Conservation (phyloP, 2,797 vertebrate genomes). For the Eremophila alpestris region DNA sequence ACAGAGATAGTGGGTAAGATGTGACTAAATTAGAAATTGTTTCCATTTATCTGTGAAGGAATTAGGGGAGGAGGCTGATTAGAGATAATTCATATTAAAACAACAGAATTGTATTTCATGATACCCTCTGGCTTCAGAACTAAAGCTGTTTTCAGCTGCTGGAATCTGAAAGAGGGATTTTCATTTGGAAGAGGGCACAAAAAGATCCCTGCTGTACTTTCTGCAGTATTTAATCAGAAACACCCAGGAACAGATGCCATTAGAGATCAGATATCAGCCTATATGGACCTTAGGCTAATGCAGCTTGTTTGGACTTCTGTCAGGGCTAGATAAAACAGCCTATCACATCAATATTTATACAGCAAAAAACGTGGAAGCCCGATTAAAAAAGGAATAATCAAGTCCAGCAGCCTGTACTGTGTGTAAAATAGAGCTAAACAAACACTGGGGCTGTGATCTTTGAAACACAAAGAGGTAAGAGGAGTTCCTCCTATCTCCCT, state of each 20-base stretch:
- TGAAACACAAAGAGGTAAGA: constrained; percentile 68
- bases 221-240: constrained; percentile 26
- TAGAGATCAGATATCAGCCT: constrained; percentile 25
- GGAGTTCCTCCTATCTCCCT: constrained; percentile 67
- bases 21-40: neutral
- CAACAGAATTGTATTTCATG: neutral
- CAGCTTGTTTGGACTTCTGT: constrained; percentile 38
- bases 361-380: constrained; percentile 35
- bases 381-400: constrained; percentile 57
- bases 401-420: constrained; percentile 28
- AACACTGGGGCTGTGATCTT: constrained; percentile 66
- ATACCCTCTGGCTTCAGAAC: neutral
- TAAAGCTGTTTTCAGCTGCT: neutral
- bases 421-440: constrained; percentile 65
- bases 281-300: constrained; percentile 38
- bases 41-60: neutral
- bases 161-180: neutral
- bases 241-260: neutral
- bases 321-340: constrained; percentile 56
- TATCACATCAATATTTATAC: constrained; percentile 66
- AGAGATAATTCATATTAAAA: neutral
- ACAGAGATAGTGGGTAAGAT: neutral
- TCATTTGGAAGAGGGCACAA: neutral
- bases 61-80: rapidly evolving
- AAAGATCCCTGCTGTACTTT: neutral